Percentiles rank a stretch among this genome's conserved stretches.
phyloP scores from a whole-genome alignment of 2,888 invertebrate genomes.

The Tenodera sinensis region DNA sequence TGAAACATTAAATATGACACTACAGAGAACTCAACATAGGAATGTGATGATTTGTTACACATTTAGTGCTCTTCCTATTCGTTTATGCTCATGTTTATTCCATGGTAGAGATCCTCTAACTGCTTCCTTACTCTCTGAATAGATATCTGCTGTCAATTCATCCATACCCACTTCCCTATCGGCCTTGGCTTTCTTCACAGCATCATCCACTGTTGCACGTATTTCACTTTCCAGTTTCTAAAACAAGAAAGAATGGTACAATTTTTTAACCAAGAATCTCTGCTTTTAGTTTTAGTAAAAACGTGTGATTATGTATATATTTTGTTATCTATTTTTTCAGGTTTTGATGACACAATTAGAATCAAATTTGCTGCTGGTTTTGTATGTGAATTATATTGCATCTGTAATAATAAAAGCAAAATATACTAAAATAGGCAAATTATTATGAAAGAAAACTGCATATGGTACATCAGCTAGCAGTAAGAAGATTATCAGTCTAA shows the following conservation, averaged over 20 bases:
- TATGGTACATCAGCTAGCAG: too few species aligned
- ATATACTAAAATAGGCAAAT: too few species aligned
- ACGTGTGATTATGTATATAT: too few species aligned
- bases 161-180: slow-evolving; percentile 73
- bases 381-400: too few species aligned
- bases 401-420: too few species aligned
- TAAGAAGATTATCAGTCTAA: too few species aligned
- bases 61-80: slow-evolving; percentile 53
- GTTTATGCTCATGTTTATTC: slow-evolving; percentile 45
- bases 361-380: too few species aligned
- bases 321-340: too few species aligned
- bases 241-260: slow-evolving; percentile 25
- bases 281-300: too few species aligned
- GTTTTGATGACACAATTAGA: too few species aligned
- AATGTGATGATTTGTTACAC: slow-evolving; percentile 15
- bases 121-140: slow-evolving; percentile 60
- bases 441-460: too few species aligned
- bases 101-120: slow-evolving; percentile 62
- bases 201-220: slow-evolving; percentile 79
- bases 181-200: slow-evolving; percentile 62
- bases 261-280: neutral
- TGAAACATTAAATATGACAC: neutral
- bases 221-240: slow-evolving; percentile 83
- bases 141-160: slow-evolving; percentile 79
- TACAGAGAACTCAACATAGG: neutral